Evolutionary conservation across 2,797 vertebrate species (phyloP), one percentile per base, ranked within the genome.

Genomic region (Coendou prehensilis): DNA sequence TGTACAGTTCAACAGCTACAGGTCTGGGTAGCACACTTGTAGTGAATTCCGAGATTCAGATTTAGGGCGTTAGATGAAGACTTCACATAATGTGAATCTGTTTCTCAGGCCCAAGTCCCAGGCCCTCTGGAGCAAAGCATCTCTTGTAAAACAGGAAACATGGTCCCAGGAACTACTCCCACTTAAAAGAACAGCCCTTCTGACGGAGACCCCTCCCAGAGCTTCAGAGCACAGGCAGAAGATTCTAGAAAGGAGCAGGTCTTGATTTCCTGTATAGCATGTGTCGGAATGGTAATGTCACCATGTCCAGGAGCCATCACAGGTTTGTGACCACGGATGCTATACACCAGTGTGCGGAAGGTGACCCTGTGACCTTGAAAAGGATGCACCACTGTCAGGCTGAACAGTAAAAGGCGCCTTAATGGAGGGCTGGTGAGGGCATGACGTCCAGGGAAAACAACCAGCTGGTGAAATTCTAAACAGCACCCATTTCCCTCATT

Each of bases 1-100:
- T n/a, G 57, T 71, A 3, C 59, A 61, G 37, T 33, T 76, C 59
- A 45, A 75, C 28, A 64, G 81, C 37, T 20, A 22, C n/a, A 50
- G 8, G 37, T 26, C 30, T 41, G 52, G 15, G 3, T 9, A 57
- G 73, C 30, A 37, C 37, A 28, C 54, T 69, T 86, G 8, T 6
- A 69, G 47, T 79, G 18, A 63, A 57, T 83, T 64, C 3, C 15
- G 45, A 83, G 73, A 63, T 23, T 75, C 41, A 47, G 20, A 54
- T 76, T 56, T 94, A n/a, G 50, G 18, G 33, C 78, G 61, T 69
- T 52, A 28, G n/a, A 7, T 80, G 79, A 63, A n/a, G 33, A 18
- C 80, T 89, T 96, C 59, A 82, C 2, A 54, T 89, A 56, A 37
- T 47, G 54, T 79, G 50, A 87, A 75, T 76, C 80, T 93, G 30